Conservation (phyloP, 2,113 vertebrate species). For the Ctenomys sociabilis region DNA sequence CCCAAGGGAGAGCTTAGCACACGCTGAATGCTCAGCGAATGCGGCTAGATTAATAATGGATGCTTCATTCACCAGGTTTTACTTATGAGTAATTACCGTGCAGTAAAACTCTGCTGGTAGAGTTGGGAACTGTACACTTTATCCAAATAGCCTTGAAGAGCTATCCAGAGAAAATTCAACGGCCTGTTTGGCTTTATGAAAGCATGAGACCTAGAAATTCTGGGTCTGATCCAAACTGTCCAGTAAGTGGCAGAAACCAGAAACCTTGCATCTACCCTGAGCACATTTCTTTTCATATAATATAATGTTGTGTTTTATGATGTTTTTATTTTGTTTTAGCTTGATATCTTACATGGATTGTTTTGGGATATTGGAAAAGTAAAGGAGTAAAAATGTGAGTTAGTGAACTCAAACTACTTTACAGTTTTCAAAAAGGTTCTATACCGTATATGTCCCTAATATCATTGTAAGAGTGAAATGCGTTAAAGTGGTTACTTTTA, state of each 20-base stretch:
- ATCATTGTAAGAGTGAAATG: conserved; percentile 20
- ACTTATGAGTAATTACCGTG: background rate
- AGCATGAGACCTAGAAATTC: background rate
- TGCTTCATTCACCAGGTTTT: background rate
- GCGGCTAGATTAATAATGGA: background rate
- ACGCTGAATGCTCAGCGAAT: too few species aligned
- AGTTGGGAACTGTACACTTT: background rate
- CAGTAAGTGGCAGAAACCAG: background rate
- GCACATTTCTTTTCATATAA: background rate
- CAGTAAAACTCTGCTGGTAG: conserved; percentile 19
- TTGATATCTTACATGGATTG: background rate
- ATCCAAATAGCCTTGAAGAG: background rate
- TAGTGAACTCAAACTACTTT: conserved; percentile 25
- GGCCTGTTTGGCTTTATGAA: background rate
- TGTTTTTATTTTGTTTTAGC: conserved; percentile 49
- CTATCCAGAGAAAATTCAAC: background rate
- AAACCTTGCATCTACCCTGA: background rate
- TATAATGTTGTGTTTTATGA: background rate
- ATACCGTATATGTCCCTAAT: background rate
- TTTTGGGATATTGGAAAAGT: conserved; percentile 1
- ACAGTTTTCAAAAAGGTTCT: background rate
- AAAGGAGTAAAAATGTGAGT: conserved; percentile 12
- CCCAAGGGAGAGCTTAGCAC: background rate
- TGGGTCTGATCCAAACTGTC: background rate
- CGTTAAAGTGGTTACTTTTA: background rate